A percentile compares a stretch with the other conserved stretches of the same genome.
phyloP scores from a whole-genome alignment of 2,797 vertebrate species.

The Cetoscarus ocellatus region DNA sequence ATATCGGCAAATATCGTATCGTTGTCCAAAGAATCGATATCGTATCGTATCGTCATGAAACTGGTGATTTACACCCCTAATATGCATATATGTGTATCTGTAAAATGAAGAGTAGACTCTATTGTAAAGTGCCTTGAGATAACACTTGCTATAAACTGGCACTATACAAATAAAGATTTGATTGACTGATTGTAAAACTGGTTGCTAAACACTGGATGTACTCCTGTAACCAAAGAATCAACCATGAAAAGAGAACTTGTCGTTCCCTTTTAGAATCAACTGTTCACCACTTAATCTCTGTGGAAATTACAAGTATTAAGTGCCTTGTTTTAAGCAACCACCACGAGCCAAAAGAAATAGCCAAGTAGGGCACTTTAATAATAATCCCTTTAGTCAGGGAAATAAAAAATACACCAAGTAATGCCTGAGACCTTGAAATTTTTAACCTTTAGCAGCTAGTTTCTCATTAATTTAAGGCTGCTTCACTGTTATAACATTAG shows the following conservation, averaged over 20 bases:
- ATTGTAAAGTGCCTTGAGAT: too few relatives aligned
- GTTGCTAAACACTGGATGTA: not conserved
- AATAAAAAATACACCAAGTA: not conserved
- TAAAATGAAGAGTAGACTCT: too few relatives aligned
- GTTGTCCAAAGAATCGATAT: too few relatives aligned
- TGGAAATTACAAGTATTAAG: not conserved
- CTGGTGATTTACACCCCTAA: too few relatives aligned
- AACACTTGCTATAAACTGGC: too few relatives aligned
- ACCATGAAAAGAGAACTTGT: not conserved
- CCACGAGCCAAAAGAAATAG: not conserved
- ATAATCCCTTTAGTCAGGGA: too few relatives aligned
- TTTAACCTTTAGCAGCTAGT: not conserved
- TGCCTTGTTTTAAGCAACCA: not conserved
- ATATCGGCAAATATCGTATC: too few relatives aligned
- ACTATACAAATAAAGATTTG: too few relatives aligned
- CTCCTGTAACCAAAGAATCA: not conserved
- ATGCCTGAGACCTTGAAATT: not conserved
- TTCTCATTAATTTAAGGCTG: not conserved
- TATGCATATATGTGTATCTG: too few relatives aligned
- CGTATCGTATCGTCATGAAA: too few relatives aligned
- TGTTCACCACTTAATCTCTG: not conserved
- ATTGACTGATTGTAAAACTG: too few relatives aligned
- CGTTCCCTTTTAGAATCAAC: not conserved
- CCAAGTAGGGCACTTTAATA: not conserved
- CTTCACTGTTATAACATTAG: not conserved